A percentile compares a stretch with the other conserved stretches of the same genome.
Conservation (phyloP, 1,140 invertebrate species). For the Anagrus nilaparvatae region DNA sequence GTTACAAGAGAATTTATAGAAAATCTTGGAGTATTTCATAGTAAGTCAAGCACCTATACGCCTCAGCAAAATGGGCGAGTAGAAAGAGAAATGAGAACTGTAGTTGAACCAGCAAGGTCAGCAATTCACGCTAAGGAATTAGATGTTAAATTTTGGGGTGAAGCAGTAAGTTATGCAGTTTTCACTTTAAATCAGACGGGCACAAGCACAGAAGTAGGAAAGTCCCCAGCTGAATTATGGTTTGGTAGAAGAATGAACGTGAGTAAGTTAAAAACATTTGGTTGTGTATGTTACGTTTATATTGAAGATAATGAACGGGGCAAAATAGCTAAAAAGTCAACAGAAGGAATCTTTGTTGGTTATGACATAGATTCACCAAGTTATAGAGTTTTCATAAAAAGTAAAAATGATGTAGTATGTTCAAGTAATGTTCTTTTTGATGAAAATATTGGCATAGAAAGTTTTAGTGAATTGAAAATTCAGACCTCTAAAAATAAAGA, state of each 20-base stretch:
- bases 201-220: constrained; percentile 9
- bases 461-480: background rate
- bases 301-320: constrained; percentile 12
- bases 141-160: constrained; percentile 17
- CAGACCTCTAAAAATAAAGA: background rate
- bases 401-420: background rate
- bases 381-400: background rate
- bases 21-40: constrained; percentile 18
- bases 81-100: constrained; percentile 30
- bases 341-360: constrained; percentile 17
- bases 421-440: background rate
- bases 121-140: constrained; percentile 15
- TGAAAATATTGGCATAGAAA: background rate
- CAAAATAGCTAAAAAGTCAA: constrained; percentile 16
- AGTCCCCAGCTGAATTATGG: constrained; percentile 15
- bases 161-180: constrained; percentile 18
- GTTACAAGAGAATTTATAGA: constrained; percentile 7
- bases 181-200: constrained; percentile 20
- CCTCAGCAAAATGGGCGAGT: constrained; percentile 31
- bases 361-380: constrained; percentile 13
- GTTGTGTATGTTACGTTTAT: constrained; percentile 13
- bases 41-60: constrained; percentile 24
- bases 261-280: constrained; percentile 14
- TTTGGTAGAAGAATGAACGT: constrained; percentile 6
- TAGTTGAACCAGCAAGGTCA: constrained; percentile 24